phyloP scores from a whole-genome alignment of 2,113 vertebrate genomes.

The Raphicerus campestris region DNA sequence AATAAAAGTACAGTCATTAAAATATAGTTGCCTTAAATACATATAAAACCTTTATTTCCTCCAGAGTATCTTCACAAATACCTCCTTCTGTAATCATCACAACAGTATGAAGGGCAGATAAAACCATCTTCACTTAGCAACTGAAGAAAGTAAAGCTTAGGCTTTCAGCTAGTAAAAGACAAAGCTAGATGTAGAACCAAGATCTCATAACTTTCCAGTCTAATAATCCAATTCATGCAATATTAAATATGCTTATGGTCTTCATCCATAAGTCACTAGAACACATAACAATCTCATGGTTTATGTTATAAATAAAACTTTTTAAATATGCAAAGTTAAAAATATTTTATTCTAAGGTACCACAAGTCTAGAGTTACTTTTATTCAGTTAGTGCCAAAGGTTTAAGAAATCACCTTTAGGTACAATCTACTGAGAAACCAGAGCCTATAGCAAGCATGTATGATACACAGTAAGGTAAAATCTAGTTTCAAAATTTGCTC shows the following conservation, averaged over 20 bases:
- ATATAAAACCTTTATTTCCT: not conserved
- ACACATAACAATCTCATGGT: not conserved
- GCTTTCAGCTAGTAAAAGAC: constrained; percentile 33
- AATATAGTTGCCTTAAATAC: not conserved
- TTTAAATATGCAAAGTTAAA: constrained; percentile 1
- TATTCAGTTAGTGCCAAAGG: not conserved
- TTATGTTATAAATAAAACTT: not conserved
- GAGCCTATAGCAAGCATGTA: not conserved
- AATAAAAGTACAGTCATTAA: not conserved
- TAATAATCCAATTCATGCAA: not conserved
- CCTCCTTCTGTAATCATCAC: not conserved
- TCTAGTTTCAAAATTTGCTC: constrained; percentile 8
- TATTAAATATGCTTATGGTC: not conserved
- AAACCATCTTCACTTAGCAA: not conserved
- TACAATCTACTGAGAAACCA: not conserved
- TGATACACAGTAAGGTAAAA: not conserved
- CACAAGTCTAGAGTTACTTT: not conserved
- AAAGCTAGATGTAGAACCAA: constrained; percentile 7
- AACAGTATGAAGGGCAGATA: not conserved
- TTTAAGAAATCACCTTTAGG: not conserved
- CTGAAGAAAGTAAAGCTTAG: not conserved
- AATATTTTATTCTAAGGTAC: constrained; percentile 12
- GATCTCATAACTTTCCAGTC: not conserved
- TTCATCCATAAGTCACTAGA: not conserved
- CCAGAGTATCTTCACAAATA: not conserved